Evolutionary conservation across 2,888 invertebrate species (phyloP), one percentile per base, ranked within the genome.

Genomic region (Biston betularia): DNA sequence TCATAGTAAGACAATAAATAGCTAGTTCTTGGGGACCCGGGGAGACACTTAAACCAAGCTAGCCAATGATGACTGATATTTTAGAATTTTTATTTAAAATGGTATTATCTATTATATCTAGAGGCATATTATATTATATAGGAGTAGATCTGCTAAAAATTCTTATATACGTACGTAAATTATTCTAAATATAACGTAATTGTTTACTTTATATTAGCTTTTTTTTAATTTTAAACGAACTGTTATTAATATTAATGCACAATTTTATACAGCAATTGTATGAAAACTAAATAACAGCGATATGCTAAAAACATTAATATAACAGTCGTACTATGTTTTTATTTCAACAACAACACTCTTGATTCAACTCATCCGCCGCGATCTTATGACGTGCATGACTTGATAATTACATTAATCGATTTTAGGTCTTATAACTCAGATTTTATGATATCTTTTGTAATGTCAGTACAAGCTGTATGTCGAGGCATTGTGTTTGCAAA

Each of bases 401-500:
- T 34, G 59, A 50, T 44, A 9, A 8, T 14, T 24, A 24, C 45
- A n/a, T 12, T 74, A 78, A 63, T 55, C 71, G 44, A 84, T 65
- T 79, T 60, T 77, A 46, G 69, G 71, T 81, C 75, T 66, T 86
- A 77, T 71, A 11, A 1, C 50, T 44, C 44, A 34, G 33, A 0
- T 0, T 0, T 67, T 69, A 80, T 72, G 77, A 72, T 67, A 54
- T 35, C 42, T 68, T 75, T 66, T 70, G 6, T 10, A 0, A 42
- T 69, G n/a, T 12, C 14, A 61, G 59, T 61, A 52, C 53, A 24
- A 60, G 58, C 74, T 71, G 74, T 73, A 68, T 68, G 68, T 70
- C 63, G 72, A 75, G 74, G 77, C 76, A 73, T 75, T 79, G 75
- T 80, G 79, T 83, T 81, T 78, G 78, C 76, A 75, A 76, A 81